Conservation (phyloP, 2,888 invertebrate genomes). For the Diogma glabrata region DNA sequence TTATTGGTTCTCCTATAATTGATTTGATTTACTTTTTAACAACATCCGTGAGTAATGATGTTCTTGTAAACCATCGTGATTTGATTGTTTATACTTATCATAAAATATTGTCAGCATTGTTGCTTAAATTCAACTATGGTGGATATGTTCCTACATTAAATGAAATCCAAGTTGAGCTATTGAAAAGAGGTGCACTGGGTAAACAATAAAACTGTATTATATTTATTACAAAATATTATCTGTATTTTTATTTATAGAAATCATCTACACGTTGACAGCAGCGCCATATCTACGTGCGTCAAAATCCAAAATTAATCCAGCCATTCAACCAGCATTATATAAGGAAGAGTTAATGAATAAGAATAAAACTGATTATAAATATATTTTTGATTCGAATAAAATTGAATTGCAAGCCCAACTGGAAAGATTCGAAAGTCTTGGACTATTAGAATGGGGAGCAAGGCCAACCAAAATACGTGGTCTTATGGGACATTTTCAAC, state of each 20-base stretch:
- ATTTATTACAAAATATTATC: too few relatives aligned
- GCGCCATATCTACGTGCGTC: constrained; percentile 14
- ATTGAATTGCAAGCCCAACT: constrained; percentile 9
- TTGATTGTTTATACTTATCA: constrained; percentile 15
- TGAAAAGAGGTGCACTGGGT: constrained; percentile 14
- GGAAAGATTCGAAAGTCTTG: constrained; percentile 12
- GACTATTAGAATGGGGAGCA: constrained; percentile 14
- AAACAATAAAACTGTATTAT: too few relatives aligned
- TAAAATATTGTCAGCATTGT: constrained; percentile 11
- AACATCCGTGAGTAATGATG: constrained; percentile 13
- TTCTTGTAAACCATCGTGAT: constrained; percentile 11
- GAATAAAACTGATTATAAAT: constrained; percentile 4
- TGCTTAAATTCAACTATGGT: constrained; percentile 12
- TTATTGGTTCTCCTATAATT: constrained; percentile 16
- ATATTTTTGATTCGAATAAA: background rate
- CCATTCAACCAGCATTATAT: constrained; percentile 12
- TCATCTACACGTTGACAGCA: constrained; percentile 13
- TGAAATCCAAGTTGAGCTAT: constrained; percentile 15
- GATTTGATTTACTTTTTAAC: constrained; percentile 17
- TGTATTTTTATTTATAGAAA: too few relatives aligned
- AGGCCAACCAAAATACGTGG: constrained; percentile 10
- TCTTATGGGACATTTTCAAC: constrained; percentile 8
- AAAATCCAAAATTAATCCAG: constrained; percentile 12
- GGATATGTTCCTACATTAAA: constrained; percentile 14
- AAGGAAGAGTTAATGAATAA: constrained; percentile 6